Evolutionary conservation across 2,888 invertebrate genomes (phyloP).

Genomic region (Ephialtes manifestator): DNA sequence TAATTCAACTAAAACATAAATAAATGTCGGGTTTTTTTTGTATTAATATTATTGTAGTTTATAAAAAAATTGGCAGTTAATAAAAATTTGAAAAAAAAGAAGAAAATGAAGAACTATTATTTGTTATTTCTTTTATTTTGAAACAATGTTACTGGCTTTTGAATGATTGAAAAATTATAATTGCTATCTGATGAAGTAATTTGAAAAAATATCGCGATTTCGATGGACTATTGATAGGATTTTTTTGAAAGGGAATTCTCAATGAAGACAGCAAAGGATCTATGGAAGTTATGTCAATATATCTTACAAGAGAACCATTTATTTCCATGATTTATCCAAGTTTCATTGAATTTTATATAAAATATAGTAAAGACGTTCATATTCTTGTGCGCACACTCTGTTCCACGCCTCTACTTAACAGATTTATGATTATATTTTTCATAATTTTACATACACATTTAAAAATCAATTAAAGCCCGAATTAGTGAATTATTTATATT

Average conservation of each 20-base stretch:
- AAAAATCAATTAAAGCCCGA: background rate
- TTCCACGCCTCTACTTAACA: background rate
- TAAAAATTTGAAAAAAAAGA: too few relatives aligned
- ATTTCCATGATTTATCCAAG: background rate
- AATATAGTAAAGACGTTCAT: background rate
- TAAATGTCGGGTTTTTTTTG: too few relatives aligned
- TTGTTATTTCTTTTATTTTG: too few relatives aligned
- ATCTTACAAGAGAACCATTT: background rate
- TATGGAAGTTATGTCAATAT: background rate
- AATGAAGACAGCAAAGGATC: background rate
- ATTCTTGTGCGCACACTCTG: background rate
- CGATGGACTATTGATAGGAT: background rate
- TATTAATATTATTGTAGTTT: too few relatives aligned
- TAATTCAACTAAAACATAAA: too few relatives aligned
- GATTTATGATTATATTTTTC: background rate
- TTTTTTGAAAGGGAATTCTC: background rate
- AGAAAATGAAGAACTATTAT: too few relatives aligned
- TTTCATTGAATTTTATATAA: background rate
- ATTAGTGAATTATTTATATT: background rate
- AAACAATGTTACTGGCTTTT: too few relatives aligned
- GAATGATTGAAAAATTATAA: too few relatives aligned
- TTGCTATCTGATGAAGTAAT: too few relatives aligned
- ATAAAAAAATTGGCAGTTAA: too few relatives aligned
- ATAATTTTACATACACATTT: background rate
- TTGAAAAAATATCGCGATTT: too few relatives aligned